Evolutionary conservation across 2,113 vertebrate genomes (phyloP).

Genomic region (Anser cygnoides): DNA sequence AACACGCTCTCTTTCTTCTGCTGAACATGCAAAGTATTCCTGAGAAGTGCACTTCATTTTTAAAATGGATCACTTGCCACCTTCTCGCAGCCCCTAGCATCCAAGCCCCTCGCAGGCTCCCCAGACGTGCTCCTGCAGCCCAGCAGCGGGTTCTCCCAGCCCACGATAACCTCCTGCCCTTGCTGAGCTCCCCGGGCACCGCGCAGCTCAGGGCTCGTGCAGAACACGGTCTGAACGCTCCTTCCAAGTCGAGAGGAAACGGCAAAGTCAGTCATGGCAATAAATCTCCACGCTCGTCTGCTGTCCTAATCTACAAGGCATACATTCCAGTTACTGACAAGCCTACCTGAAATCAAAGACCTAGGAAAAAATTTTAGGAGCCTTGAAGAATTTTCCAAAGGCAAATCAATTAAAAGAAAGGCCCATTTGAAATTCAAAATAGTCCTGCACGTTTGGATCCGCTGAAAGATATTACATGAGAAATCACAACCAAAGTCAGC

Average conservation of each 20-base stretch:
- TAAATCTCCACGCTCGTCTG: background rate
- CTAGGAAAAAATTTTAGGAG: background rate
- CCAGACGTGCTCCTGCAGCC: background rate
- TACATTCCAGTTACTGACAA: background rate
- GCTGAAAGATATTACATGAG: background rate
- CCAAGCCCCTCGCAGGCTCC: background rate
- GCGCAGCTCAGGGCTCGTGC: background rate
- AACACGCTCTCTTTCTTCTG: no score
- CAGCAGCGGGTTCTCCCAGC: background rate
- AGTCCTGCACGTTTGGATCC: background rate
- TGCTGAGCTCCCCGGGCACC: background rate
- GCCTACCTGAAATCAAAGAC: background rate
- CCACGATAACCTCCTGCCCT: background rate
- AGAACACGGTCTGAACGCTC: background rate
- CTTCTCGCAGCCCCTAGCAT: background rate
- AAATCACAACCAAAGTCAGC: background rate
- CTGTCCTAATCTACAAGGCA: background rate
- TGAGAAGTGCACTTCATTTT: background rate
- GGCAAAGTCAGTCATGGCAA: background rate
- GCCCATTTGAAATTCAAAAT: slow-evolving; percentile 33
- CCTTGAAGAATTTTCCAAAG: background rate
- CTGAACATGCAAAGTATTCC: no score
- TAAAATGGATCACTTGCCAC: background rate
- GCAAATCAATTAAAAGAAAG: slow-evolving; percentile 43
- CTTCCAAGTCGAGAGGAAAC: background rate